These are phyloP conservation scores for Berghia stephanieae DNA, from an alignment of 1,140 invertebrate species.

Conservation along the genomic window DNA sequence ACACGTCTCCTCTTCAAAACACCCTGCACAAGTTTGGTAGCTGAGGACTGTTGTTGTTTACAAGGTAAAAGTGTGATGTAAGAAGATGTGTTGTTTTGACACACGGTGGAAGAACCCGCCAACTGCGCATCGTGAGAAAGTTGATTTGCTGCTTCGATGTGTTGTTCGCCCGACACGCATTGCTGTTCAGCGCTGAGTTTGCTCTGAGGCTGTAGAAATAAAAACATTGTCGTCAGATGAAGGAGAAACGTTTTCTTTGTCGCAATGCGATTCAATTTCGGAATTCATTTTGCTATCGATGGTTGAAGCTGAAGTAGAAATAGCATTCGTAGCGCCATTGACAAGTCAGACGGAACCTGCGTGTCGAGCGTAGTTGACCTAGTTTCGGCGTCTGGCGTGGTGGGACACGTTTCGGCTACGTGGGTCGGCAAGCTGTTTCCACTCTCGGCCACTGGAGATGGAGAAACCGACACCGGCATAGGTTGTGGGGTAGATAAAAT, in stretches of 20 bases:
- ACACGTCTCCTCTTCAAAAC: slow-evolving; percentile 36
- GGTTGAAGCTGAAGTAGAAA: too few relatives aligned
- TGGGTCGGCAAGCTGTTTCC: slow-evolving; percentile 29
- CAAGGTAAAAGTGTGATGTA: background rate
- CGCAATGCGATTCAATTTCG: slow-evolving; percentile 14
- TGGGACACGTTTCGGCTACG: slow-evolving; percentile 21
- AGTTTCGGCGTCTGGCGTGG: slow-evolving; percentile 23
- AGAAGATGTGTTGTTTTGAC: slow-evolving; percentile 17
- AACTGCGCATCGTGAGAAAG: slow-evolving; percentile 38
- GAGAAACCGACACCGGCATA: background rate
- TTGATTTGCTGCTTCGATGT: slow-evolving; percentile 33
- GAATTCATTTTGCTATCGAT: too few relatives aligned
- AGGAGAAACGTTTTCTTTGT: slow-evolving; percentile 53
- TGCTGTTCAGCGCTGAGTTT: slow-evolving; percentile 13
- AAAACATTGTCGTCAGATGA: slow-evolving; percentile 32
- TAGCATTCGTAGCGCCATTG: too few relatives aligned
- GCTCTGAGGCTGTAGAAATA: slow-evolving; percentile 19
- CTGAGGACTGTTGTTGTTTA: too few relatives aligned
- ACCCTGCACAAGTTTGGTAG: background rate
- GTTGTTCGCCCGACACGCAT: background rate
- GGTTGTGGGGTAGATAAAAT: background rate
- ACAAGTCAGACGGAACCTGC: too few relatives aligned
- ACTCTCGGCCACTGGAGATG: slow-evolving; percentile 6
- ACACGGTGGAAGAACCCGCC: slow-evolving; percentile 15
- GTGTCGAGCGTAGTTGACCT: slow-evolving; percentile 34